Evolutionary conservation across 2,888 invertebrate species (phyloP), one percentile per base, ranked within the genome.

Genomic region (Cryptus armator): DNA sequence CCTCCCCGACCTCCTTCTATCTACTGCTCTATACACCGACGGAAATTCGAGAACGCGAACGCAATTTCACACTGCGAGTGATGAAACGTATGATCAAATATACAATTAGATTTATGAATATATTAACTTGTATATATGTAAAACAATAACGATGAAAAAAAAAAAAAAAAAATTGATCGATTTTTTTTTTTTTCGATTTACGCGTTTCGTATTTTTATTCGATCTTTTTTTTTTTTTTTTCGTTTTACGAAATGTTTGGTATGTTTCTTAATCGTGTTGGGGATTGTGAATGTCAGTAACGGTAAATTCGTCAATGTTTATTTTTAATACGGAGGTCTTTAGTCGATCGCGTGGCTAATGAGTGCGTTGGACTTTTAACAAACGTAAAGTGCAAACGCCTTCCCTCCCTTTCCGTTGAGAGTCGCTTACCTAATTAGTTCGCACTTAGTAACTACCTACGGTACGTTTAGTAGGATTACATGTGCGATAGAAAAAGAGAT

Each of bases 391-490:
- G 46, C 12, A 53, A 53, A 19, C 19, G 16, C 16, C 16, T 1
- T 16, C 37, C 10, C 24, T 19, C 12, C 59, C 5, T 29, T 37
- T 24, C 37, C 44, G 19, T 29, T 12, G 59, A 70, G 67, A 64
- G 74, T 85, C 79, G 64, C 59, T 75, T 77, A 76, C 72, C 81
- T 24, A 85, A 86, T 86, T 85, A 83, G 75, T 78, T 81, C 67
- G 78, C 85, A 70, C 81, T 81, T 77, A 85, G 75, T 78, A 51
- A 81, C 83, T 83, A 85, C 81, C 83, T 70, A 59, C 48, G 29
- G 59, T 70, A 59, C 48, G 29, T 44, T 32, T 67, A 56, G 29
- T 56, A n/a, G 29, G 7, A 12, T 2, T 12, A n/a, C n/a, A 19
- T 10, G 59, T 6, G 16, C 29, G 59, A 46, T 9, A 53, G 51